Percentiles rank a stretch among this genome's conserved stretches.
Conservation (phyloP, 2,797 vertebrate genomes). For the Oophaga sylvatica region DNA sequence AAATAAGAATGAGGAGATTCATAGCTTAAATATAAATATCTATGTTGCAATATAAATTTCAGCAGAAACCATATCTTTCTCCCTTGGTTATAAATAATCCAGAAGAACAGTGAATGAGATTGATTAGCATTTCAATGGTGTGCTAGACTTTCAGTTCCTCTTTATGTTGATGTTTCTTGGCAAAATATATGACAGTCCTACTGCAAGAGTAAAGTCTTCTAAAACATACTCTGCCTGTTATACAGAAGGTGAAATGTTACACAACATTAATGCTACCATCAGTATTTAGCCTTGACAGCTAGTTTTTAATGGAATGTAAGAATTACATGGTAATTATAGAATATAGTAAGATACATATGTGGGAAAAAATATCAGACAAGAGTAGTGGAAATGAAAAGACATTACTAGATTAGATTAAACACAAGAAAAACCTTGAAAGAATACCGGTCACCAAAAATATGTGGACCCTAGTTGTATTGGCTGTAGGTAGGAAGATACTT, state of each 20-base stretch:
- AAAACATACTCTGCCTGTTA: conserved; percentile 31
- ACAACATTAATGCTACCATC: neutral
- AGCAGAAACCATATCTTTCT: conserved; percentile 31
- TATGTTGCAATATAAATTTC: conserved; percentile 49
- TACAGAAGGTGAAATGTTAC: conserved; percentile 6
- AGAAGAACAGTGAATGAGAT: conserved; percentile 44
- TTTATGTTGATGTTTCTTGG: conserved; percentile 54
- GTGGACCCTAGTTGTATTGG: neutral
- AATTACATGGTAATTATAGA: neutral
- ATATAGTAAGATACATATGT: neutral
- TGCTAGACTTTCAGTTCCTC: conserved; percentile 44
- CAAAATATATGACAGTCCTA: conserved; percentile 47
- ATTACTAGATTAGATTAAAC: too few species aligned
- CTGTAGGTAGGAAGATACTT: neutral
- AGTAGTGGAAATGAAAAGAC: neutral
- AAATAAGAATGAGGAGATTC: conserved; percentile 18
- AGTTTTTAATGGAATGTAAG: neutral
- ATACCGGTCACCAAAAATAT: neutral
- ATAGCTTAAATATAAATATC: conserved; percentile 47
- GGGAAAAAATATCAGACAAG: neutral
- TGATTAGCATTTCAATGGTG: conserved; percentile 55
- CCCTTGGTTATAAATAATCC: conserved; percentile 51
- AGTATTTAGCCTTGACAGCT: neutral
- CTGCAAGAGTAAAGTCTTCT: conserved; percentile 24
- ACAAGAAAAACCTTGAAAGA: neutral